A percentile compares a stretch with the other conserved stretches of the same genome.
Evolutionary conservation across 2,888 invertebrate species (phyloP).

Genomic region (Netelia virgata): DNA sequence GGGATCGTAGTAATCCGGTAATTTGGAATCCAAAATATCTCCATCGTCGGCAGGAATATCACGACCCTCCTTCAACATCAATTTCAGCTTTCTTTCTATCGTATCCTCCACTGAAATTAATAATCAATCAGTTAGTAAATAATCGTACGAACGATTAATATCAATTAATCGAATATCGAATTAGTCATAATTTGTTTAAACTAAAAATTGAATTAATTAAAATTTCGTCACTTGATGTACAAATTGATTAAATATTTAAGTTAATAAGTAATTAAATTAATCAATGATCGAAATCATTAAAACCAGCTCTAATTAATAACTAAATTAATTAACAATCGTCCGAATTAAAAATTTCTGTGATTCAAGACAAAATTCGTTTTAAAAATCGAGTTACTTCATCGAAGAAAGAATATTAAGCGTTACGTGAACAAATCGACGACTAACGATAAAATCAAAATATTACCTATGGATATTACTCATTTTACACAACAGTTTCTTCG

Average conservation of each 20-base stretch:
- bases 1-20: conserved; percentile 90
- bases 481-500: too few species aligned
- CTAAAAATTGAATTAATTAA: not conserved
- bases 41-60: conserved; percentile 73
- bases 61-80: conserved; percentile 78
- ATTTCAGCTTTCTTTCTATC: conserved; percentile 75
- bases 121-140: not conserved
- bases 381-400: too few species aligned
- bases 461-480: too few species aligned
- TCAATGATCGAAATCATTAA: not conserved
- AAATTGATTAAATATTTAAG: not conserved
- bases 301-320: not conserved
- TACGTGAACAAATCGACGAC: too few species aligned
- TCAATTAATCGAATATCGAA: not conserved
- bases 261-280: conserved; percentile 4
- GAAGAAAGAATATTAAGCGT: too few species aligned
- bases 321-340: not conserved
- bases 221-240: not conserved
- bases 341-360: not conserved
- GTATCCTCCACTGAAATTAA: conserved; percentile 67
- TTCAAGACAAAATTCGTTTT: too few species aligned
- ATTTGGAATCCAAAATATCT: conserved; percentile 82
- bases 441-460: too few species aligned
- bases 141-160: conserved; percentile 3
- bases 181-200: not conserved